Evolutionary conservation across 2,888 invertebrate genomes (phyloP), one percentile per base, ranked within the genome.

Genomic region (Coecobrya sp.): DNA sequence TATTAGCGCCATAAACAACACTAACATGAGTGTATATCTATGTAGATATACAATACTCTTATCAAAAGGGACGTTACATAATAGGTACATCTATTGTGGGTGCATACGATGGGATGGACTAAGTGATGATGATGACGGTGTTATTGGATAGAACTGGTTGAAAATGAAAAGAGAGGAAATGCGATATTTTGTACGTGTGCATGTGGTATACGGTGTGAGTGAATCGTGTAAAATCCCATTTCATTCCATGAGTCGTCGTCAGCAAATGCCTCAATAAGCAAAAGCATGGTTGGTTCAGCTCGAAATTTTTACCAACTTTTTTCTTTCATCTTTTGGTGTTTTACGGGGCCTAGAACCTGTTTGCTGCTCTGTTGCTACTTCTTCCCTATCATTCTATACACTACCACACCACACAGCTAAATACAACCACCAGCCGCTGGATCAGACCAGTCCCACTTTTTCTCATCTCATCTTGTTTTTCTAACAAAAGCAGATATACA

Each of bases 251-350:
- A 81, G 45, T 52, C 42, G 55, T 81, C 62, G 81, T 49, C 81
- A 88, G 81, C 79, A 55, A 88, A 88, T 55, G 86, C 55, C 25
- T 86, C 59, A 73, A 30, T 86, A 70, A 73, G 73, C 76, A 86
- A 73, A 73, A 42, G 73, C 2, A 55, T 27, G 25, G 4, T 81
- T 81, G 5, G 22, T 19, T 45, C 49, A 25, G 45, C 49, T 76
- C 45, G 49, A 76, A 76, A 76, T 13, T 49, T 68, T 85, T 49
- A 8, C 45, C 36, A 62, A 84, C 68, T 68, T 49, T 86, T 70
- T 25, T 52, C 62, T 65, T 62, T 62, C 65, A 30, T 68, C 45
- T 45, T 70, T 42, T 45, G 45, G 22, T 22, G 45, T 76, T 76
- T 76, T n/a, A 76, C 11, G 13, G 11, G 13, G 25, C 73, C 73